phyloP scores from a whole-genome alignment of 2,113 vertebrate genomes.

The Planiliza haematocheilus region DNA sequence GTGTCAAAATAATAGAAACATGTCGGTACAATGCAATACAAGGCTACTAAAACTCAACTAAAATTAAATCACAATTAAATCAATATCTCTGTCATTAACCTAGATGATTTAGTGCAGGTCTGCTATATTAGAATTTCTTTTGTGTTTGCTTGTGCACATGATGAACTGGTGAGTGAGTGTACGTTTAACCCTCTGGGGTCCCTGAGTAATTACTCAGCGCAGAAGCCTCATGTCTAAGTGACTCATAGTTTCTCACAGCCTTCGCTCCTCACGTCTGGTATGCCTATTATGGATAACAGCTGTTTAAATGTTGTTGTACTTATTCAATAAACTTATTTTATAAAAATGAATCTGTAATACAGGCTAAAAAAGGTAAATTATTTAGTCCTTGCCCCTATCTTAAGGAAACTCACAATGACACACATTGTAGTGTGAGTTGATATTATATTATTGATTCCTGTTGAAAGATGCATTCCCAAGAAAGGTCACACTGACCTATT shows the following conservation, averaged over 20 bases:
- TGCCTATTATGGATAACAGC: too few species aligned
- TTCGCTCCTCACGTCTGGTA: background rate
- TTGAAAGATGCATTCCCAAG: slow-evolving; percentile 29
- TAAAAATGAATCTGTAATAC: background rate
- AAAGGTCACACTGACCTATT: slow-evolving; percentile 4
- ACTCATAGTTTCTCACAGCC: background rate
- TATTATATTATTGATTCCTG: slow-evolving; percentile 35
- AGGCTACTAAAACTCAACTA: too few species aligned
- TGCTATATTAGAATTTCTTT: too few species aligned
- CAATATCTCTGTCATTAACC: too few species aligned
- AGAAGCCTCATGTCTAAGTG: background rate
- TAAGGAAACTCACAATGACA: slow-evolving; percentile 24
- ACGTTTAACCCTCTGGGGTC: background rate
- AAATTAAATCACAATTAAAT: too few species aligned
- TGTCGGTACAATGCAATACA: too few species aligned
- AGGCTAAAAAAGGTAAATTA: background rate
- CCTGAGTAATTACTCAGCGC: background rate
- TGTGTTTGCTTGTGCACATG: too few species aligned
- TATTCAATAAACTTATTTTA: background rate
- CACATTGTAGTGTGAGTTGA: slow-evolving; percentile 8
- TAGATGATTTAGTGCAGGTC: too few species aligned
- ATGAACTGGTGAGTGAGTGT: background rate
- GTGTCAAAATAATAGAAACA: too few species aligned
- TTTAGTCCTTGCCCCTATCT: background rate
- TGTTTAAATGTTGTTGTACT: background rate